Percentiles rank a stretch among this genome's conserved stretches.
phyloP scores from a whole-genome alignment of 1,140 invertebrate species.

The Chionoecetes opilio region DNA sequence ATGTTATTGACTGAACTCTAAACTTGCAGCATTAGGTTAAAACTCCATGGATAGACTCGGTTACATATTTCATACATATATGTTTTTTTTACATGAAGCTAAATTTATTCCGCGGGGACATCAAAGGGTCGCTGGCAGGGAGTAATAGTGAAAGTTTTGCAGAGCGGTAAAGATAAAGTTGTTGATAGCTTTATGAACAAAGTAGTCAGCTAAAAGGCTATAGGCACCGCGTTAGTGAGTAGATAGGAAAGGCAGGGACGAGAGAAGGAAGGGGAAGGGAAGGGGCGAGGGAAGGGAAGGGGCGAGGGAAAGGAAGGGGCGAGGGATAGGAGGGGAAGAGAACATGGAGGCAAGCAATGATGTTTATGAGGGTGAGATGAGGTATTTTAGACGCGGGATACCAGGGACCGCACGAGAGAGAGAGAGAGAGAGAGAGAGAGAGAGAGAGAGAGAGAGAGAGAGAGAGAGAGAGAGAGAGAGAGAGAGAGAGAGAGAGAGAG shows the following conservation, averaged over 20 bases:
- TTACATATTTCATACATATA: background rate
- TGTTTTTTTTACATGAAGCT: slow-evolving; percentile 52
- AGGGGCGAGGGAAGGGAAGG: background rate
- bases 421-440: slow-evolving; percentile 9
- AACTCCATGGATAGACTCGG: slow-evolving; percentile 57
- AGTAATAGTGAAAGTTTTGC: slow-evolving; percentile 64
- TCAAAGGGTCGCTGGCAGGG: slow-evolving; percentile 53
- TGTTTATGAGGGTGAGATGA: background rate
- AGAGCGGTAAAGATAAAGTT: slow-evolving; percentile 58
- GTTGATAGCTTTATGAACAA: slow-evolving; percentile 70
- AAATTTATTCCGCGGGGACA: slow-evolving; percentile 51
- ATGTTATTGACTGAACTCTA: slow-evolving; percentile 12
- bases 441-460: no score
- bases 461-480: slow-evolving; percentile 18
- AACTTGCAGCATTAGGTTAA: slow-evolving; percentile 45
- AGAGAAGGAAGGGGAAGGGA: background rate
- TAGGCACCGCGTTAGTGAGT: background rate
- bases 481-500: slow-evolving; percentile 14
- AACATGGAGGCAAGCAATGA: background rate
- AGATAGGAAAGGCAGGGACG: background rate
- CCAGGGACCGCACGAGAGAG: background rate
- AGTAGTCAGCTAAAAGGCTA: slow-evolving; percentile 50
- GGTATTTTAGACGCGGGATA: background rate
- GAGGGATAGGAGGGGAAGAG: background rate
- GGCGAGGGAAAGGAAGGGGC: background rate